Evolutionary conservation across 2,113 vertebrate species (phyloP), one percentile per base, ranked within the genome.

Genomic region (Corynorhinus townsendii): DNA sequence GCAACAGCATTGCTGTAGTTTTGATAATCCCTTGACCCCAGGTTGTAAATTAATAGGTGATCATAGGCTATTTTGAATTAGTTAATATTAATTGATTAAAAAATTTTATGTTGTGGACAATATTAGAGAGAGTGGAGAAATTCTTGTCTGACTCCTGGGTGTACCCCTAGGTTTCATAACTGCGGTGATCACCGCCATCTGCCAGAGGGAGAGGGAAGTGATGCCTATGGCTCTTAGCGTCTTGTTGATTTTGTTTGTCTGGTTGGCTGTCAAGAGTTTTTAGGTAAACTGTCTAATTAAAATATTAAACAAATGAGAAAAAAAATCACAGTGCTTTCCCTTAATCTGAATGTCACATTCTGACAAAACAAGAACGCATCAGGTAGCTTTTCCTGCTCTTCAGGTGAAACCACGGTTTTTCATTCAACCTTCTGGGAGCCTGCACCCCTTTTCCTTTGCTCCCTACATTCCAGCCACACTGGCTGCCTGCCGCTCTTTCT

Each of bases 291-390:
- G 38, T 73, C 64, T 30, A 77, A 47, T 54, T 69, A 28, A 93
- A 85, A 73, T 92, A 90, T 35, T 68, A 30, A 75, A 73, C 62
- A 83, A 90, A 45, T 71, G 33, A 22, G 45, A 56, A 56, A 2
- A 38, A 56, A 26, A 72, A 59, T 30, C 47, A 24, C 24, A 49
- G 22, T 82, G 4, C 69, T 45, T 28, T 30, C 17, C 15, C 47
- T 45, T 59, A 15, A 76, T 38, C 35, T 84, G 80, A 90, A 76
- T 90, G 22, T 56, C 17, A 16, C 7, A 47, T 69, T 93, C 89
- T 26, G 24, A 45, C 2, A 89, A 69, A 72, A 86, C 33, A n/a
- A 0, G 11, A 62, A 40, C 19, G 24, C 4, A 73, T 72, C 40
- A 19, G 7, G 15, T 86, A 38, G 59, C 11, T 28, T 62, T 20